These are phyloP conservation scores for Eublepharis macularius DNA, from an alignment of 2,113 vertebrate species.

Conservation along the genomic window DNA sequence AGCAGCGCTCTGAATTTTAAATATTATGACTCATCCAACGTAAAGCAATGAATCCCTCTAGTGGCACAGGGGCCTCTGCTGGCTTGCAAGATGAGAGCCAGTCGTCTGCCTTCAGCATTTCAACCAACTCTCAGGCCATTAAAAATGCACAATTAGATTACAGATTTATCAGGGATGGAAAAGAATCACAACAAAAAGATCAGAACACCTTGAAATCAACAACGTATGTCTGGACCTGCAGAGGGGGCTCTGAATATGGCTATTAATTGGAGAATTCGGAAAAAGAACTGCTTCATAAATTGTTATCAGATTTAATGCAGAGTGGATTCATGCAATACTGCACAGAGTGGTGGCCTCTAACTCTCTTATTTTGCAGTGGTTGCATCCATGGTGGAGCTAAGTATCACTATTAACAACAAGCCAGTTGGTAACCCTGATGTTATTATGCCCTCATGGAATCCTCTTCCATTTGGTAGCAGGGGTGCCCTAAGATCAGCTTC, in stretches of 20 bases:
- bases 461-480: background rate
- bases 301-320: slow-evolving; percentile 40
- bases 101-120: slow-evolving; percentile 31
- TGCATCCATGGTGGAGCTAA: background rate
- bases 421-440: background rate
- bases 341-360: background rate
- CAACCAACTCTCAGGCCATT: slow-evolving; percentile 27
- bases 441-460: background rate
- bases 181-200: slow-evolving; percentile 36
- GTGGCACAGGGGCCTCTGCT: slow-evolving; percentile 15
- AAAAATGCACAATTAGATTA: slow-evolving; percentile 52
- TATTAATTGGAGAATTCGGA: slow-evolving; percentile 41
- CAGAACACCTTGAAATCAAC: slow-evolving; percentile 41
- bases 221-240: slow-evolving; percentile 45
- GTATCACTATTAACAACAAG: background rate
- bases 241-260: slow-evolving; percentile 59
- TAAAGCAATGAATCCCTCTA: slow-evolving; percentile 38
- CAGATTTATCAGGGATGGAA: slow-evolving; percentile 25
- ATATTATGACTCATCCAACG: slow-evolving; percentile 54
- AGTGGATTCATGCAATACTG: background rate
- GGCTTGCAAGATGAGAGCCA: slow-evolving; percentile 14
- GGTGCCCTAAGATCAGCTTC: background rate
- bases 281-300: slow-evolving; percentile 13
- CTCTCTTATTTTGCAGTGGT: background rate
- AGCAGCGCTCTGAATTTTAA: slow-evolving; percentile 57